phyloP scores from a whole-genome alignment of 1,140 invertebrate species.

The Trichonephila clavipes region DNA sequence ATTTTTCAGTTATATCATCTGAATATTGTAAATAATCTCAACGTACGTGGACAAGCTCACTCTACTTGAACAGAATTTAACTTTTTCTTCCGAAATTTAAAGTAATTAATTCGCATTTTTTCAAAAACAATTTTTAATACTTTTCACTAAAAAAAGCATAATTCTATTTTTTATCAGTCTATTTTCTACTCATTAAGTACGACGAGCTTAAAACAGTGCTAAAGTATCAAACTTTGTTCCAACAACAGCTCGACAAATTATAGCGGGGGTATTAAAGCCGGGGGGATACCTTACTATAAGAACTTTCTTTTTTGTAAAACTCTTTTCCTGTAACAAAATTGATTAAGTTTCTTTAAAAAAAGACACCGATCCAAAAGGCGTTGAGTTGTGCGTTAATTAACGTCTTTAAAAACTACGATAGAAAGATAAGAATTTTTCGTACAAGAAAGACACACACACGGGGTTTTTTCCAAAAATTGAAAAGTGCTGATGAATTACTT shows the following conservation, averaged over 20 bases:
- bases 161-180: background rate
- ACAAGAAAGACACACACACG: background rate
- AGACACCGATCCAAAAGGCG: background rate
- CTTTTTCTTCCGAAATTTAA: no score
- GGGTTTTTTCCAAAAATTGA: background rate
- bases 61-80: no score
- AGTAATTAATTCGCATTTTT: no score
- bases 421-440: slow-evolving; percentile 16
- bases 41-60: no score
- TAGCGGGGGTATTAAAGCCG: background rate
- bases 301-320: slow-evolving; percentile 6
- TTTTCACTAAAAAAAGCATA: background rate
- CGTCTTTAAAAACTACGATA: background rate
- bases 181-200: background rate
- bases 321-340: background rate
- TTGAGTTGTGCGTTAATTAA: slow-evolving; percentile 36
- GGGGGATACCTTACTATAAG: background rate
- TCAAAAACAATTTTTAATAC: background rate
- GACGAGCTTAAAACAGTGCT: background rate
- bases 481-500: background rate
- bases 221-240: slow-evolving; percentile 29
- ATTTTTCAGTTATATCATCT: no score
- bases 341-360: slow-evolving; percentile 21
- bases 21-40: no score
- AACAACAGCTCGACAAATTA: background rate